A percentile compares a stretch with the other conserved stretches of the same genome.
Evolutionary conservation across 2,113 vertebrate genomes (phyloP).

Genomic region (Triplophysa rosa): DNA sequence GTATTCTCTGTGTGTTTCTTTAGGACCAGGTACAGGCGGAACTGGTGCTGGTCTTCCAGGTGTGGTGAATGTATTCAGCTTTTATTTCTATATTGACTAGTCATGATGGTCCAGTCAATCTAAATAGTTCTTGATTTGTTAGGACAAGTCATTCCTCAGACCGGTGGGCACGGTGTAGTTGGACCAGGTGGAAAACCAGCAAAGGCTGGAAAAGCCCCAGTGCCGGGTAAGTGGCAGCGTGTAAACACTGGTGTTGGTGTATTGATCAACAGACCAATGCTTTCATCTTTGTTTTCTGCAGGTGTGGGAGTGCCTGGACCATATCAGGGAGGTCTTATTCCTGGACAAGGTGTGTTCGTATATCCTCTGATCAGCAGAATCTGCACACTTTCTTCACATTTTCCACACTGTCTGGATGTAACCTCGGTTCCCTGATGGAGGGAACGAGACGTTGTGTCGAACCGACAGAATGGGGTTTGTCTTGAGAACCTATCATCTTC

Average conservation of each 20-base stretch:
- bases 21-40: slow-evolving; percentile 57
- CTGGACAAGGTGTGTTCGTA: slow-evolving; percentile 68
- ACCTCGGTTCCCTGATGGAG: too few relatives aligned
- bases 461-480: too few relatives aligned
- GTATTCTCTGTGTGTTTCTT: slow-evolving; percentile 23
- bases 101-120: neutral
- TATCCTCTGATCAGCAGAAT: neutral
- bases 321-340: slow-evolving; percentile 73
- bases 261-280: neutral
- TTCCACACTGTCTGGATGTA: too few relatives aligned
- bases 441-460: too few relatives aligned
- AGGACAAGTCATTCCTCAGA: slow-evolving; percentile 76
- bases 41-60: slow-evolving; percentile 53
- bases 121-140: slow-evolving; percentile 28
- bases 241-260: slow-evolving; percentile 31
- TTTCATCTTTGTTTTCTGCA: slow-evolving; percentile 52
- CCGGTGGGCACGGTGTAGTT: slow-evolving; percentile 72
- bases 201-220: slow-evolving; percentile 63
- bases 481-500: too few relatives aligned
- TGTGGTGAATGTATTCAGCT: slow-evolving; percentile 46
- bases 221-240: slow-evolving; percentile 69
- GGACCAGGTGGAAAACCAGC: slow-evolving; percentile 67
- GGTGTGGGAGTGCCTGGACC: slow-evolving; percentile 76
- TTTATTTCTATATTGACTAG: neutral
- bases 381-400: neutral